These are phyloP conservation scores for Tenthredo livida DNA, from an alignment of 2,888 invertebrate genomes.

Conservation along the genomic window DNA sequence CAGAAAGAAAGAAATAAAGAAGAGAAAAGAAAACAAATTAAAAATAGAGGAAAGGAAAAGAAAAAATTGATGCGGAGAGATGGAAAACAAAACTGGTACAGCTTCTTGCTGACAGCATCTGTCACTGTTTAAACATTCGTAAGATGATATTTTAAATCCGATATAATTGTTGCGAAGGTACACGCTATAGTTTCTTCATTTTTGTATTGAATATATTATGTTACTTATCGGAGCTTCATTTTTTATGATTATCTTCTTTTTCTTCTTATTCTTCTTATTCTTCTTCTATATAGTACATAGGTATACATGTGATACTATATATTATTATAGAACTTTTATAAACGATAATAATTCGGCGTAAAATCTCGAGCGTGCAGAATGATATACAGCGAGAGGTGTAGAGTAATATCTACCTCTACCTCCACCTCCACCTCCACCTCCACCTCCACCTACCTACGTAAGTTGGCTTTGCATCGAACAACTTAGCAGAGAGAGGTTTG, in stretches of 20 bases:
- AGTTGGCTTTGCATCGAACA: conserved; percentile 33
- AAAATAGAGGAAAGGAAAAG: neutral
- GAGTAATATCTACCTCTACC: neutral
- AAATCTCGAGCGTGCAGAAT: neutral
- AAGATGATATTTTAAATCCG: neutral
- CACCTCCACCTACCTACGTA: neutral
- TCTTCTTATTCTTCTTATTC: too few species aligned
- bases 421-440: neutral
- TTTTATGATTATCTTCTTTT: too few species aligned
- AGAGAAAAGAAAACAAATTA: too few species aligned
- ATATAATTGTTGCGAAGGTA: neutral
- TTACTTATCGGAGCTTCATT: too few species aligned
- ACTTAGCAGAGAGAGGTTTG: conserved; percentile 18
- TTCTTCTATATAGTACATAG: too few species aligned
- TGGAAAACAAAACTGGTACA: neutral
- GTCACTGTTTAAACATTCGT: conserved; percentile 3
- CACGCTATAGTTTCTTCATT: neutral
- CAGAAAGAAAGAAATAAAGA: neutral
- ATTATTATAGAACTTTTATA: neutral
- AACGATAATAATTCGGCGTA: neutral
- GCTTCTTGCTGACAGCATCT: neutral
- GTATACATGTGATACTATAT: too few species aligned
- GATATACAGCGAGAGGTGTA: neutral
- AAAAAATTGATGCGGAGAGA: neutral
- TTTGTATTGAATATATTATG: neutral